A percentile compares a stretch with the other conserved stretches of the same genome.
These are phyloP conservation scores for Archilochus colubris DNA, from an alignment of 2,113 vertebrate species.

Conservation along the genomic window DNA sequence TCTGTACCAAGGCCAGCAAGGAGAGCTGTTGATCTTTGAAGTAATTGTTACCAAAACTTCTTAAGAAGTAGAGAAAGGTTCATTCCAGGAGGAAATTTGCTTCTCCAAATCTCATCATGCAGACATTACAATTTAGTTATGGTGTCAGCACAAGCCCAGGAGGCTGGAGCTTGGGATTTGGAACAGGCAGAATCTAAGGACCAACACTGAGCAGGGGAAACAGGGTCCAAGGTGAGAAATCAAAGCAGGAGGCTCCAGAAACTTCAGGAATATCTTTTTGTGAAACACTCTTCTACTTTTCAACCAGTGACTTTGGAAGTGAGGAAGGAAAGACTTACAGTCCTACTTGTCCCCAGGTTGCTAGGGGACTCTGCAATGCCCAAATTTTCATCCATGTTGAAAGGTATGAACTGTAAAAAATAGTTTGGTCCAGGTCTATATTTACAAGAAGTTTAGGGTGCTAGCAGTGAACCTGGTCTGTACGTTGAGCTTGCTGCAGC, in stretches of 20 bases:
- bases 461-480: background rate
- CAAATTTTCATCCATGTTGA: background rate
- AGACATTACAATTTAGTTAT: background rate
- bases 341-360: background rate
- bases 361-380: background rate
- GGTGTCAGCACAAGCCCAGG: background rate
- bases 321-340: background rate
- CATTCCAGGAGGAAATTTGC: background rate
- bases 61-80: background rate
- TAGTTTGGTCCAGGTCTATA: background rate
- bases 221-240: background rate
- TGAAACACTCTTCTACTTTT: background rate
- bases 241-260: background rate
- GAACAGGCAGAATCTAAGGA: background rate
- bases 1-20: background rate
- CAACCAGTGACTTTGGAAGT: background rate
- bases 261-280: background rate
- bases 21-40: background rate
- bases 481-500: background rate
- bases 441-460: background rate
- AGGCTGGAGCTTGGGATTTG: background rate
- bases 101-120: background rate
- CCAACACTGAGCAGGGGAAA: background rate
- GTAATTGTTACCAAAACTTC: background rate
- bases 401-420: background rate